Evolutionary conservation across 2,888 invertebrate species (phyloP), one percentile per base, ranked within the genome.

Genomic region (Salticus scenicus): DNA sequence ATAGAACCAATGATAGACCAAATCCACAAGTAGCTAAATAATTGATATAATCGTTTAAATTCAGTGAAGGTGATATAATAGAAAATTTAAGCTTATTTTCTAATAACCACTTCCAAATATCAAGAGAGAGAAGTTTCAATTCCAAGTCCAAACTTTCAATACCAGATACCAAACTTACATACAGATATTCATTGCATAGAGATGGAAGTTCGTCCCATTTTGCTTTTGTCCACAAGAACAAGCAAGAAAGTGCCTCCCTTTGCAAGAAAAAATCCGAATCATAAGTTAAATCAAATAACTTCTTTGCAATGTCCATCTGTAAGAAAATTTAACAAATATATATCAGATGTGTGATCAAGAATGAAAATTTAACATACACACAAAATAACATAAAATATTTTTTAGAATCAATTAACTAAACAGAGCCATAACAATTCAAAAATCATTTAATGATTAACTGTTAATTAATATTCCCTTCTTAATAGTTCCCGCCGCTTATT

Each of bases 221-320:
- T 12, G 64, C 27, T 31, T 64, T 30, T 37, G 74, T 63, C 75
- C 75, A 82, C 2, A 37, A 17, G 27, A 24, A 47, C 27, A 71
- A 37, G 37, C 75, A 76, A n/a, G 14, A 1, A n/a, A 75, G 0
- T 12, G 82, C 63, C 71, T 82, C 75, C 47, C 64, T 28, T 28
- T 82, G 82, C 17, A 75, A 27, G 28, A 64, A 82, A 33, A 64
- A 82, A 57, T 76, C 71, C 42, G 63, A 33, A 77, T 77, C 75
- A 31, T 28, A 37, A 47, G 30, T 57, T 42, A 75, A 75, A 63
- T 27, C n/a, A 47, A 30, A 71, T 24, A 82, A 33, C 0, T 73
- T 63, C 10, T 57, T 33, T 27, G 73, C 30, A 8, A 75, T 30
- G 37, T 69, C 75, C 30, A 20, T 31, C 75, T 81, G 67, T 28